A percentile compares a stretch with the other conserved stretches of the same genome.
Evolutionary conservation across 2,113 vertebrate genomes (phyloP).

Genomic region (Labeo rohita): DNA sequence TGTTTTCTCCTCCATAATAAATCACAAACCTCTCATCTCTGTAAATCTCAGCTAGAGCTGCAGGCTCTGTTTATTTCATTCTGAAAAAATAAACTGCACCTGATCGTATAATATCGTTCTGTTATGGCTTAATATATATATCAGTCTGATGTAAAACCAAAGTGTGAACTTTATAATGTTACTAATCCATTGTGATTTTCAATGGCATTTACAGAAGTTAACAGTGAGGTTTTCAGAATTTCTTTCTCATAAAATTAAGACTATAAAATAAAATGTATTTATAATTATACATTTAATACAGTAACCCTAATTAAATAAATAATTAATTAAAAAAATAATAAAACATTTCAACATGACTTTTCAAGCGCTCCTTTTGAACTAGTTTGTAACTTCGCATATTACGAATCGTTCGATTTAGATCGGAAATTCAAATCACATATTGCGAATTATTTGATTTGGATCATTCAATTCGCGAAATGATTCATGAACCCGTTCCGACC

Average conservation of each 20-base stretch:
- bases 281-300: not conserved
- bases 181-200: not conserved
- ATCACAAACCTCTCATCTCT: not conserved
- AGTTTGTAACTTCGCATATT: too few species aligned
- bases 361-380: too few species aligned
- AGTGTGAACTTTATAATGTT: not conserved
- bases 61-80: not conserved
- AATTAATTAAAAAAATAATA: not conserved
- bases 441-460: too few species aligned
- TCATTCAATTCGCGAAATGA: too few species aligned
- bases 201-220: not conserved
- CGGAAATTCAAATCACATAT: too few species aligned
- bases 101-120: not conserved
- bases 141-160: not conserved
- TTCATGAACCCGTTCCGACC: too few species aligned
- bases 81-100: not conserved
- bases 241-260: not conserved
- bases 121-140: not conserved
- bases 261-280: not conserved
- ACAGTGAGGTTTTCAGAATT: not conserved
- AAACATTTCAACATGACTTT: not conserved
- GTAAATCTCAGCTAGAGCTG: not conserved
- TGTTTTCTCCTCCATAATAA: not conserved
- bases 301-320: not conserved
- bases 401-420: too few species aligned